Conservation (phyloP, 2,113 vertebrate genomes). For the Gambusia affinis region DNA sequence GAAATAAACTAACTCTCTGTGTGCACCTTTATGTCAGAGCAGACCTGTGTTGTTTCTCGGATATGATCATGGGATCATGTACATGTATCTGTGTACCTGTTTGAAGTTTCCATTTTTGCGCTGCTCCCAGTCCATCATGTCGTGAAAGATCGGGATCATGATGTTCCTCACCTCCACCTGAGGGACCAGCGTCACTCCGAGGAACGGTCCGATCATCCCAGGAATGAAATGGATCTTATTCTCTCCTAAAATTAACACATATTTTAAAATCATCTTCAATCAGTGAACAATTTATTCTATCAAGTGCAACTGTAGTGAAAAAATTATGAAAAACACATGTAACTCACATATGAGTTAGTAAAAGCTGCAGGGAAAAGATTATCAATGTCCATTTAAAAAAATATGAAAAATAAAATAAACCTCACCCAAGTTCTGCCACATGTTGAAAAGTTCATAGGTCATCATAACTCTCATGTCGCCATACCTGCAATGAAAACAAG, state of each 20-base stretch:
- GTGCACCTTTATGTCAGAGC: fast-evolving
- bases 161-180: slow-evolving; percentile 95
- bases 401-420: fast-evolving
- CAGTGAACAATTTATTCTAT: not conserved
- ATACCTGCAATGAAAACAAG: slow-evolving; percentile 47
- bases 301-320: not conserved
- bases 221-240: slow-evolving; percentile 99
- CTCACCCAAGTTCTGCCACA: slow-evolving; percentile 77
- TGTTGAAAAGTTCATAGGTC: slow-evolving; percentile 75
- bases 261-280: not conserved
- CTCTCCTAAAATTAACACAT: slow-evolving; percentile 81
- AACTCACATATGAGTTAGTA: not conserved
- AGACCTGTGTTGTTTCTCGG: not conserved
- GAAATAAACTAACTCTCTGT: not conserved
- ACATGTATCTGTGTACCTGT: slow-evolving; percentile 80
- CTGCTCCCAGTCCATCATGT: slow-evolving; percentile 99
- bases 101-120: slow-evolving; percentile 98
- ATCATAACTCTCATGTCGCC: slow-evolving; percentile 78
- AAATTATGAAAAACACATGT: not conserved
- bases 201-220: slow-evolving; percentile 97
- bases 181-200: slow-evolving; percentile 95
- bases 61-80: fast-evolving
- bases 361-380: not conserved
- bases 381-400: not conserved
- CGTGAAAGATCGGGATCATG: slow-evolving; percentile 99